Percentiles rank a stretch among this genome's conserved stretches.
These are phyloP conservation scores for Pharmacophagus antenor DNA, from an alignment of 2,888 invertebrate genomes.

Conservation along the genomic window DNA sequence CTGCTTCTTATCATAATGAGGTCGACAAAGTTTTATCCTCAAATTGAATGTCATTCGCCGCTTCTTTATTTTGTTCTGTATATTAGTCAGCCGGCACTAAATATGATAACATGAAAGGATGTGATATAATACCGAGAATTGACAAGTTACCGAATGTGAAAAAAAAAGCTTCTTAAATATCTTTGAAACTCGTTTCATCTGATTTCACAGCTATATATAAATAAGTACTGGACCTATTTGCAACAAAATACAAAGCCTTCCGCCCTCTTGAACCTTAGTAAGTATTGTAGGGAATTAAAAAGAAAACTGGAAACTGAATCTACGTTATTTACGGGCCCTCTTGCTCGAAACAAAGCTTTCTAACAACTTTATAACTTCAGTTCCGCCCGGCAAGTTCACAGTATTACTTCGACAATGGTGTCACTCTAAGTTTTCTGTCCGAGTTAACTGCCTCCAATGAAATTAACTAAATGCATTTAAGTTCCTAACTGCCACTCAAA, in stretches of 20 bases:
- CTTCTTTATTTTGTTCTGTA: no score
- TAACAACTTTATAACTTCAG: conserved; percentile 38
- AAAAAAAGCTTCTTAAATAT: no score
- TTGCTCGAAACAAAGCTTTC: conserved; percentile 33
- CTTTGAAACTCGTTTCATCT: no score
- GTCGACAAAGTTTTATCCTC: no score
- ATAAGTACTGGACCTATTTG: background rate
- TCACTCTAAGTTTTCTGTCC: conserved; percentile 1
- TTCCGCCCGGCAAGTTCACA: conserved; percentile 42
- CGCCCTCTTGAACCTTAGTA: background rate
- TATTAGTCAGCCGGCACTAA: no score
- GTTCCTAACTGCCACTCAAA: background rate
- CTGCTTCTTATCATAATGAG: no score
- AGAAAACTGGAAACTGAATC: background rate
- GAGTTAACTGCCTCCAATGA: background rate
- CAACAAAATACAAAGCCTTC: background rate
- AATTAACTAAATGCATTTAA: conserved; percentile 1
- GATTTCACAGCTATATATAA: no score
- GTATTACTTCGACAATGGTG: conserved; percentile 40
- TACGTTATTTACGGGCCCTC: conserved; percentile 13
- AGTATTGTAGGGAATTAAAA: background rate
- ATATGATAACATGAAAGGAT: no score
- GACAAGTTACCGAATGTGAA: no score
- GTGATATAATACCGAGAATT: no score
- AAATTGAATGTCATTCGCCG: no score